Conservation (phyloP, 2,888 invertebrate genomes). For the Hirtodrosophila alboralis region DNA sequence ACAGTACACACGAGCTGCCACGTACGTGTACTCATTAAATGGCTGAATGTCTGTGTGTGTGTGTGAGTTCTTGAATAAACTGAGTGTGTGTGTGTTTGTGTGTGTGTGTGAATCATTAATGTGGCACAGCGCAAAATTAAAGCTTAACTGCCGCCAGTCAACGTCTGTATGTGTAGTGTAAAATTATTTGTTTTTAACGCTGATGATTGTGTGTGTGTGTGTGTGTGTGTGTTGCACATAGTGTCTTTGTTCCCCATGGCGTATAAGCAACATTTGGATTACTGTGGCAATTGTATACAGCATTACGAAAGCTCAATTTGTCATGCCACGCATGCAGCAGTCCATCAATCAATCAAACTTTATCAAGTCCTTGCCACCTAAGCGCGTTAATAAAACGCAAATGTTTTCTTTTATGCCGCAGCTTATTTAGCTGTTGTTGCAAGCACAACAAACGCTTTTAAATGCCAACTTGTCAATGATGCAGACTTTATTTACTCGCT, state of each 20-base stretch:
- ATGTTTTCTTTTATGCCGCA: conserved; percentile 6
- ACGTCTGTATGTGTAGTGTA: conserved; percentile 6
- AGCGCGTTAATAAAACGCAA: conserved; percentile 58
- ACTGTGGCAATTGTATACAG: conserved; percentile 26
- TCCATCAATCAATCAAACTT: conserved; percentile 55
- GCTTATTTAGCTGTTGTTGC: conserved; percentile 43
- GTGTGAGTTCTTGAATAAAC: conserved; percentile 20
- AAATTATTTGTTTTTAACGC: conserved; percentile 56
- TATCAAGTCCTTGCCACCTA: conserved; percentile 65
- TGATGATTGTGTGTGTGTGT: conserved; percentile 27
- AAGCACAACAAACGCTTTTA: conserved; percentile 73
- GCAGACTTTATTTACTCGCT: conserved; percentile 21
- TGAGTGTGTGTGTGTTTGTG: conserved; percentile 7
- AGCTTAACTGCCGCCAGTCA: conserved; percentile 31
- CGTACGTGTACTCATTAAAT: conserved; percentile 31
- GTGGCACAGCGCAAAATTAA: conserved; percentile 40
- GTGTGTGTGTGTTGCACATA: conserved; percentile 17
- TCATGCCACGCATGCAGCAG: conserved; percentile 43
- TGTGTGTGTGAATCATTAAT: conserved; percentile 23
- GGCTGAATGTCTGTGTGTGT: conserved; percentile 6
- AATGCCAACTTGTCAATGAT: conserved; percentile 59
- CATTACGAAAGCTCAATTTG: conserved; percentile 73
- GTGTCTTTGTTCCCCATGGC: conserved; percentile 15
- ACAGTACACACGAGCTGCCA: conserved; percentile 34
- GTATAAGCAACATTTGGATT: conserved; percentile 53